These are phyloP conservation scores for Andrena camellia DNA, from an alignment of 2,888 invertebrate genomes.

Conservation along the genomic window DNA sequence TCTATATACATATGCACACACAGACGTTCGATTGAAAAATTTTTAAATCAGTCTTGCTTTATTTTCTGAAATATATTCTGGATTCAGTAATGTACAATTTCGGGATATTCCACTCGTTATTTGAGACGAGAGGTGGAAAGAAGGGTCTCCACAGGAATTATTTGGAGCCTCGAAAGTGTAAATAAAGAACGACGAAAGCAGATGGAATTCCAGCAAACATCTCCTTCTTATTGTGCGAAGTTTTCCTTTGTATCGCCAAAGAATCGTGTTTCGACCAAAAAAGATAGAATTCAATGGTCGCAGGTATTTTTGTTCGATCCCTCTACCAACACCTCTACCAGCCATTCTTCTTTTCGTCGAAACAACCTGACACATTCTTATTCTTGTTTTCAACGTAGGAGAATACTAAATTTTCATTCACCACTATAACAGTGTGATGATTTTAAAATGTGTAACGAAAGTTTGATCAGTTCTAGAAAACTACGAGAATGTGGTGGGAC, in stretches of 20 bases:
- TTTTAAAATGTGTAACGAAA: too few relatives aligned
- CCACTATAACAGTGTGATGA: background rate
- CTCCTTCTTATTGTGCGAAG: background rate
- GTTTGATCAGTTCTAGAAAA: too few relatives aligned
- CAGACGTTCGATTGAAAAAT: too few relatives aligned
- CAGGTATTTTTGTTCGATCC: conserved; percentile 33
- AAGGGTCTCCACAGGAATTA: background rate
- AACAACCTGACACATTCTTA: background rate
- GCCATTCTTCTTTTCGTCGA: background rate
- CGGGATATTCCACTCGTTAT: too few relatives aligned
- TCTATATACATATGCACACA: too few relatives aligned
- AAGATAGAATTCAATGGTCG: conserved; percentile 13
- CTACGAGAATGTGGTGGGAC: too few relatives aligned
- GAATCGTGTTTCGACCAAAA: conserved; percentile 24
- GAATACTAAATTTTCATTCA: background rate
- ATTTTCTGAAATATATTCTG: too few relatives aligned
- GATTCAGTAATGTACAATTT: too few relatives aligned
- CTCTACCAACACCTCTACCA: background rate
- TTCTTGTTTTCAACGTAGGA: background rate
- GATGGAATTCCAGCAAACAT: background rate
- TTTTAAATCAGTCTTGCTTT: too few relatives aligned
- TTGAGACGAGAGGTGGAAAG: too few relatives aligned
- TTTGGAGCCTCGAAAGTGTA: conserved; percentile 5
- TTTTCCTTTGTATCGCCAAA: background rate
- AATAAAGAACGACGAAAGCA: conserved; percentile 10